Base-by-base conservation (phyloP, 2,113 vertebrate genomes). In the Scolopax mira region DNA sequence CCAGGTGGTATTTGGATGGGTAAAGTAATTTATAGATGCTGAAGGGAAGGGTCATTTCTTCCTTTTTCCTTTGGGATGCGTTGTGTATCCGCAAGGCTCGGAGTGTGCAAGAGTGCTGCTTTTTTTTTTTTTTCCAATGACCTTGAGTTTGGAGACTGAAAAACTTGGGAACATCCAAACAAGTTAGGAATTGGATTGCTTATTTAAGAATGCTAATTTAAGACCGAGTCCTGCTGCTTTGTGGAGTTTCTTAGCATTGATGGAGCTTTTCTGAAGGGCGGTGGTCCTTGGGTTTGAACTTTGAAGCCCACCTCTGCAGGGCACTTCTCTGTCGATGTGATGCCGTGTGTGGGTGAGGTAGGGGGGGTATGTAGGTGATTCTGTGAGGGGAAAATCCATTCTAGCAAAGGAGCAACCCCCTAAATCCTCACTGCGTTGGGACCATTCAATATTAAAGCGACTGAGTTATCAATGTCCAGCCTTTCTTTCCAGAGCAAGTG, bases 101-200 rank as follows among this genome's bases (percentile, higher is more conserved):
- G 27, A 9, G 41, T 10, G 16, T 70, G 57, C 46, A 12, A 12
- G 14, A 13, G n/a, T 23, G 55, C 58, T 92, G 81, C 66, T 79
- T 57, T 57, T 65, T 14, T 27, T 58, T 49, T n/a, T n/a, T n/a
- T 65, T 15, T 21, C 35, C 75, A 42, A 2, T 93, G 95, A 94
- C 96, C 93, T 96, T 96, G 94, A 84, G 49, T 72, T 6, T 65
- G 78, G 69, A 85, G 80, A 7, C 79, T 52, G 60, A 71, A 72
- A 57, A 93, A 60, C 58, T 42, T 91, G 70, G 66, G 79, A 9
- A 3, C 87, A 75, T 70, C 64, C 25, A 1, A 4, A 21, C 24
- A 37, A 37, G 49, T 25, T 11, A 9, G 77, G 52, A 71, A 6
- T 15, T 27, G 41, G 17, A 2, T 33, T 57, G 25, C 67, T 66